phyloP scores from a whole-genome alignment of 2,888 invertebrate species.

The Drepana falcataria region DNA sequence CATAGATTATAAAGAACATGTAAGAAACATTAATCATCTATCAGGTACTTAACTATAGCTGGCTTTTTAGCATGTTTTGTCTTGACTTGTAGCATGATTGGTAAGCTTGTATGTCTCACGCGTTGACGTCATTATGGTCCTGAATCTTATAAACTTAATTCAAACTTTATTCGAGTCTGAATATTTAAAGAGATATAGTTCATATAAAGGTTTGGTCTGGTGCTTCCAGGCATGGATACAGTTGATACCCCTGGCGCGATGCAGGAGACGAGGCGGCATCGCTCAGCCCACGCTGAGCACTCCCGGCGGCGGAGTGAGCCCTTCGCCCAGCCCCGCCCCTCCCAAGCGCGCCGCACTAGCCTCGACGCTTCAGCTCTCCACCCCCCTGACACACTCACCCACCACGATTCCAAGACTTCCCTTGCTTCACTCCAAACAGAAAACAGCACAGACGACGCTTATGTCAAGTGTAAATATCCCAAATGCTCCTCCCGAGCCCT shows the following conservation, averaged over 20 bases:
- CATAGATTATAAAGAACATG: background rate
- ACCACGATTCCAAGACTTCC: conserved; percentile 65
- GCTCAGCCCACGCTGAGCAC: conserved; percentile 66
- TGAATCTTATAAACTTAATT: conserved; percentile 40
- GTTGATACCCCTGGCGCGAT: conserved; percentile 72
- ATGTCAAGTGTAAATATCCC: conserved; percentile 88
- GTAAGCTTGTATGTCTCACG: conserved; percentile 11
- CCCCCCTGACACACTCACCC: conserved; percentile 51
- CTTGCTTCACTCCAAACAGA: conserved; percentile 69
- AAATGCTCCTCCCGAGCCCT: conserved; percentile 87
- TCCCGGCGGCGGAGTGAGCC: conserved; percentile 67
- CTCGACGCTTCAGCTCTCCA: conserved; percentile 74
- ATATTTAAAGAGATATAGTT: background rate
- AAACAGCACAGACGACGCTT: conserved; percentile 70
- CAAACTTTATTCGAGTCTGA: conserved; percentile 5
- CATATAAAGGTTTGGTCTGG: conserved; percentile 3
- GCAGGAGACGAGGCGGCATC: conserved; percentile 62
- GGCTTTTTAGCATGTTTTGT: conserved; percentile 28
- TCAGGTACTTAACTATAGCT: too few relatives aligned
- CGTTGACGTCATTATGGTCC: conserved; percentile 37
- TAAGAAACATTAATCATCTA: background rate
- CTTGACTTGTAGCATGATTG: conserved; percentile 28
- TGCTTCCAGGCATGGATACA: conserved; percentile 74
- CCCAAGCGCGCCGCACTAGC: conserved; percentile 79
- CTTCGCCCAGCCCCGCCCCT: conserved; percentile 51